Evolutionary conservation across 53 echinoderm and acorn worm species (phyloP).

Genomic region (Actinopyga echinites): DNA sequence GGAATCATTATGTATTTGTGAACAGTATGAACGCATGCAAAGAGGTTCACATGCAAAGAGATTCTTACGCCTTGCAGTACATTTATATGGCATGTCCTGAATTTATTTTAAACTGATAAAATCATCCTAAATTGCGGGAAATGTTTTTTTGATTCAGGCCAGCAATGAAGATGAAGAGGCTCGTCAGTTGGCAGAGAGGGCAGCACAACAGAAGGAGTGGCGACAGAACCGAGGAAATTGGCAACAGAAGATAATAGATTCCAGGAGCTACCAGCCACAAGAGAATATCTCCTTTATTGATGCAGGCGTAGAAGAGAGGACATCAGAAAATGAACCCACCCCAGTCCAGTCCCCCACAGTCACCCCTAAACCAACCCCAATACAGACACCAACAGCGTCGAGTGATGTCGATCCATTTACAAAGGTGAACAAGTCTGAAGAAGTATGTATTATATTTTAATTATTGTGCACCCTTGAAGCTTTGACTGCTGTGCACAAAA

Average conservation of each 20-base stretch:
- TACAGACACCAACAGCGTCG: conserved; percentile 40
- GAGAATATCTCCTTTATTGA: conserved; percentile 80
- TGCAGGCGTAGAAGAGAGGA: conserved; percentile 50
- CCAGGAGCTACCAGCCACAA: conserved; percentile 26
- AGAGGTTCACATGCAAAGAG: too few relatives aligned
- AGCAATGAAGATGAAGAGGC: conserved; percentile 92
- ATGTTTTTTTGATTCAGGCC: conserved; percentile 46
- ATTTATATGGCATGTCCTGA: too few relatives aligned
- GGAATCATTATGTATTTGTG: too few relatives aligned
- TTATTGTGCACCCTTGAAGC: conserved; percentile 24
- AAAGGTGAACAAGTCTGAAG: conserved; percentile 76
- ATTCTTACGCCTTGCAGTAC: too few relatives aligned
- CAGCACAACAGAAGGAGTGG: conserved; percentile 87
- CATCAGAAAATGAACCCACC: conserved; percentile 79
- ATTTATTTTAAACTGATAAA: too few relatives aligned
- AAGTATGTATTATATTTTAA: conserved; percentile 78
- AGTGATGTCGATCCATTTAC: conserved; percentile 79
- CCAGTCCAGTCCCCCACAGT: conserved; percentile 61
- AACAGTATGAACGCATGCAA: too few relatives aligned
- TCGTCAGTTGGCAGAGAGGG: conserved; percentile 80
- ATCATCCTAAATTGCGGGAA: too few relatives aligned
- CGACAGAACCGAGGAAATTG: conserved; percentile 54
- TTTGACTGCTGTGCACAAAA: conserved; percentile 35
- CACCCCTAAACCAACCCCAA: conserved; percentile 27
- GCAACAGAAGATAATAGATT: conserved; percentile 43